These are phyloP conservation scores for Strongylocentrotus purpuratus DNA, from an alignment of 35 echinoderm and acorn worm species.

Conservation along the genomic window DNA sequence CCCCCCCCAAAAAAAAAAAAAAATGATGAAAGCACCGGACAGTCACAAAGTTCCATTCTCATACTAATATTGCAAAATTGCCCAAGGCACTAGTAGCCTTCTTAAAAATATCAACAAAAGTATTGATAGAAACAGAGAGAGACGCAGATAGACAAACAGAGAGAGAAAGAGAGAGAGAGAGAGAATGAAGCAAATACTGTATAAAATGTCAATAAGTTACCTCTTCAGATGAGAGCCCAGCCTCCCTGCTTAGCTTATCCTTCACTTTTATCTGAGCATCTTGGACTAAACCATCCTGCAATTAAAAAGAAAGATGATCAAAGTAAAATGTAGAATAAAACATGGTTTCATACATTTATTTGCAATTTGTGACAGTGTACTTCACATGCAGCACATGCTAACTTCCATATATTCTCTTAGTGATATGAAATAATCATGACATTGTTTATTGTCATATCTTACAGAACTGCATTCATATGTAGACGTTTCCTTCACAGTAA, in stretches of 20 bases:
- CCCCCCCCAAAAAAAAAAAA: no score
- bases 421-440: not conserved
- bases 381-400: not conserved
- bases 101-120: no score
- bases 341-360: not conserved
- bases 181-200: not conserved
- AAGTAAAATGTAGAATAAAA: not conserved
- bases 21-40: no score
- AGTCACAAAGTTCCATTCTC: no score
- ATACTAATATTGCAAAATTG: no score
- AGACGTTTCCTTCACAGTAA: not conserved
- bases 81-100: no score
- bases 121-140: no score
- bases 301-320: not conserved
- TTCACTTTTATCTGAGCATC: slow-evolving; percentile 45
- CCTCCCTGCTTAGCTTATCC: slow-evolving; percentile 67
- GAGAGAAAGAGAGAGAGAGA: no score
- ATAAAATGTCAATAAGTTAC: not conserved
- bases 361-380: not conserved
- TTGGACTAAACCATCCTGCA: slow-evolving; percentile 52
- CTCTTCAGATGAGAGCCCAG: slow-evolving; percentile 60
- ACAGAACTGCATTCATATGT: not conserved
- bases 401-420: not conserved
- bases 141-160: no score
- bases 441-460: not conserved